Evolutionary conservation across 1,140 invertebrate species (phyloP), one percentile per base, ranked within the genome.

Genomic region (Drosophila melanica): DNA sequence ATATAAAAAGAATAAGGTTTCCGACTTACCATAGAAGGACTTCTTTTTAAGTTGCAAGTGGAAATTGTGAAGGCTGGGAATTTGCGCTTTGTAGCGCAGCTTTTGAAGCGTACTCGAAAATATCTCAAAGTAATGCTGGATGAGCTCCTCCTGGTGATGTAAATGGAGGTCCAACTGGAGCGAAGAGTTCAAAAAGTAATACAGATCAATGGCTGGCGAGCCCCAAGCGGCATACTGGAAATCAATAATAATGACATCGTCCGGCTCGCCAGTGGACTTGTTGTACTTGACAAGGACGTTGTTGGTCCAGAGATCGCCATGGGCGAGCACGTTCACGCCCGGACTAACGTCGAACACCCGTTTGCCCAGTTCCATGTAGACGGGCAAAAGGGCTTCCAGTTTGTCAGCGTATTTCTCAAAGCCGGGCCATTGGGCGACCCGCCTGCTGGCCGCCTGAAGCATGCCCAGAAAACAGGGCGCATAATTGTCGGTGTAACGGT

Each of bases 281-380:
- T 94, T 90, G 73, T 95, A 95, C 44, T 93, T 93, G 74, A 95
- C 95, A 44, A 96, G 79, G 76, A 95, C 94, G 79, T 96, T 96
- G 69, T 95, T 95, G 0, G 94, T 92, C 95, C 95, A 95, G 11
- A 93, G 92, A 89, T 95, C 95, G 9, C 95, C 95, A 44, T 95
- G 95, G 58, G 93, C 94, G 42, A 95, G 90, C 1, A 95, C 94
- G 73, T 93, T 93, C 45, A 95, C 93, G 41, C 93, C 91, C 0
- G 92, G 73, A 4, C 92, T 58, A 1, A 77, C 47, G 45, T 91
- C 91, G 5, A 92, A 92, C 8, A 81, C 59, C 1, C 74, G 48
- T 51, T 87, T 90, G 14, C 90, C 90, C 53, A 90, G 44, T 45
- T 92, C 90, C 82, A 91, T 84, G 27, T 91, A 90, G 12, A 82